Base-by-base conservation (phyloP, 2,113 vertebrate genomes). In the Syrrhaptes paradoxus region DNA sequence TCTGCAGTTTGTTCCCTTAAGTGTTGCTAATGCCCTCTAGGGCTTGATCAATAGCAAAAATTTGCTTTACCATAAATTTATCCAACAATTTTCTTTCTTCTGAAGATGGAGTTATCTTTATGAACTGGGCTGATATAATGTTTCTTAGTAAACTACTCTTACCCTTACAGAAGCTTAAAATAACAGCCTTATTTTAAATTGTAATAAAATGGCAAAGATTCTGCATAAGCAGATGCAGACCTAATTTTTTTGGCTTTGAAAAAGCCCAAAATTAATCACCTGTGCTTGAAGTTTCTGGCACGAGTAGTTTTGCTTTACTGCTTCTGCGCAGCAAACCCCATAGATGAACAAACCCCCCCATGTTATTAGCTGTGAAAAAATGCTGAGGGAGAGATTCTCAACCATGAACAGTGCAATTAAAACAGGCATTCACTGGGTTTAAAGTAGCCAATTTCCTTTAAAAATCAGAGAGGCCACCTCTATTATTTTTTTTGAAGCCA, bases 51-150 rank as follows among this genome's bases (percentile, higher is more conserved):
- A 92, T 81, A 97, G 45, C 71, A 96, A 97, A 96, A 96, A 97
- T 96, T 98, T 96, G 93, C 76, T 96, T 96, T 96, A 96, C 96
- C 97, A 98, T 97, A 95, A 96, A 98, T 97, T 96, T 90, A 22
- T 58, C 70, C 63, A 93, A 92, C 67, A 90, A 28, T 85, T 94
- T 95, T 94, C 63, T 95, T 81, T 52, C 52, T 97, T 80, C 54
- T 89, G 92, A 87, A 89, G 87, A 54, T 21, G 28, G 15, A 75
- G n/a, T 26, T 26, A 38, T 68, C 74, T 97, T 94, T 82, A 81
- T 68, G 80, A 96, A 73, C 51, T 83, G 21, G 38, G 72, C 45
- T 90, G 91, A 38, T 87, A 19, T 72, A 74, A 74, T 63, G 59
- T 51, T 70, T 17, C 45, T 62, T 68, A 45, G 49, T 55, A 77